Evolutionary conservation across 2,113 vertebrate species (phyloP).

Genomic region (Poeciliopsis turrubarensis): DNA sequence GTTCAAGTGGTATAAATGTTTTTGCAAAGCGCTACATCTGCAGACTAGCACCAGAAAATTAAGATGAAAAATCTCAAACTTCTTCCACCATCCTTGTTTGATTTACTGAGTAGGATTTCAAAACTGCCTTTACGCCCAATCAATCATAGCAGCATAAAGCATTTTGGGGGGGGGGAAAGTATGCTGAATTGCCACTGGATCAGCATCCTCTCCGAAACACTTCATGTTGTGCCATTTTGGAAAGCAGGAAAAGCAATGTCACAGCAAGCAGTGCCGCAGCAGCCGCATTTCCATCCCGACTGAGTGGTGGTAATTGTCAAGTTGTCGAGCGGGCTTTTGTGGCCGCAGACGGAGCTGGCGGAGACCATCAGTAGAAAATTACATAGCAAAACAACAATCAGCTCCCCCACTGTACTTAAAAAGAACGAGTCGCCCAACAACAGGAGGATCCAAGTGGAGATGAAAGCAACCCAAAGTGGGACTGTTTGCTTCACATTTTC

Average conservation of each 20-base stretch:
- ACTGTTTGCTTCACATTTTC: slow-evolving; percentile 58
- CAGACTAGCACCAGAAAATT: slow-evolving; percentile 45
- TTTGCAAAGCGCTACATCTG: slow-evolving; percentile 28
- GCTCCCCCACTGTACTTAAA: slow-evolving; percentile 70
- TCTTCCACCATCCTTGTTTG: slow-evolving; percentile 1
- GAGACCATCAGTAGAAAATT: slow-evolving; percentile 79
- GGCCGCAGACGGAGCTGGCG: slow-evolving; percentile 68
- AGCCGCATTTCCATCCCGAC: slow-evolving; percentile 58
- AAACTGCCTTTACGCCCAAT: slow-evolving; percentile 38
- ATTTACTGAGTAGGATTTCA: slow-evolving; percentile 14
- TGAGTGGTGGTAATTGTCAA: slow-evolving; percentile 77
- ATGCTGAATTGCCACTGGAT: slow-evolving; percentile 47
- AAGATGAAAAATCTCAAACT: slow-evolving; percentile 33
- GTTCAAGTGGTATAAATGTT: background rate
- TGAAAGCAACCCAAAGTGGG: slow-evolving; percentile 60
- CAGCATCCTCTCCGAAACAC: slow-evolving; percentile 37
- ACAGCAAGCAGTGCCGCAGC: slow-evolving; percentile 49
- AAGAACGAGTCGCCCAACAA: slow-evolving; percentile 69
- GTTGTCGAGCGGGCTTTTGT: slow-evolving; percentile 78
- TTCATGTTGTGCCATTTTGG: slow-evolving; percentile 48
- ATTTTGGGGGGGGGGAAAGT: slow-evolving; percentile 24
- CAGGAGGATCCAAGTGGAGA: slow-evolving; percentile 47
- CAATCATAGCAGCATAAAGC: slow-evolving; percentile 29
- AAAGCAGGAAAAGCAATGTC: slow-evolving; percentile 47
- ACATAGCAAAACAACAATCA: slow-evolving; percentile 74